Evolutionary conservation across 2,888 invertebrate genomes (phyloP).

Genomic region (Ethmia dodecea): DNA sequence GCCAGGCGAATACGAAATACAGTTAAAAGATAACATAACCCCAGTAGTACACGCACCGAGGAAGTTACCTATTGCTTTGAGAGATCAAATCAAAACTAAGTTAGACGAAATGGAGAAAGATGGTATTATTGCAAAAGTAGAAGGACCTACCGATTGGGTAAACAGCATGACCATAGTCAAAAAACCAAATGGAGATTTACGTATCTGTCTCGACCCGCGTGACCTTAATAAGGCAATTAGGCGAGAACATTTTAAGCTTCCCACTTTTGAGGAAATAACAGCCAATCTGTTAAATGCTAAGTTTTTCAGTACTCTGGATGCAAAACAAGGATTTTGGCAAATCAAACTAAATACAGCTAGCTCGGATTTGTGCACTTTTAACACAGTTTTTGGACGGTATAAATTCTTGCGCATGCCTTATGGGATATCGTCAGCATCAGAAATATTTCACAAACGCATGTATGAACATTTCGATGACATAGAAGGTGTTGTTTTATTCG

Average conservation of each 20-base stretch:
- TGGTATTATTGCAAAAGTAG: slow-evolving; percentile 19
- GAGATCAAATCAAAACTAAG: slow-evolving; percentile 7
- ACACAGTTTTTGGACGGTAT: slow-evolving; percentile 17
- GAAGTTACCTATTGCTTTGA: slow-evolving; percentile 11
- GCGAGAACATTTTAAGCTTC: slow-evolving; percentile 16
- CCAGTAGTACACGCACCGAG: slow-evolving; percentile 10
- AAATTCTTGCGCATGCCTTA: slow-evolving; percentile 21
- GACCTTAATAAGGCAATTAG: slow-evolving; percentile 14
- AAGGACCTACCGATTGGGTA: slow-evolving; percentile 19
- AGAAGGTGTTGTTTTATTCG: slow-evolving; percentile 12
- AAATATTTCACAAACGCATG: slow-evolving; percentile 20
- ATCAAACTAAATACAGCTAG: slow-evolving; percentile 18
- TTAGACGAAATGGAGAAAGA: slow-evolving; percentile 10
- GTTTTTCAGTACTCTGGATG: slow-evolving; percentile 18
- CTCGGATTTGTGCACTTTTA: slow-evolving; percentile 23
- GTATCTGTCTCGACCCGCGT: slow-evolving; percentile 10
- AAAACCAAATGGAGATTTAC: too few species aligned
- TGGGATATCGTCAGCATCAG: slow-evolving; percentile 11
- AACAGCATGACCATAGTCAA: too few species aligned
- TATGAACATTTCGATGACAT: slow-evolving; percentile 4
- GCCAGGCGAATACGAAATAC: slow-evolving; percentile 12
- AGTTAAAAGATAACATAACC: neutral
- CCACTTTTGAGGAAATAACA: slow-evolving; percentile 19
- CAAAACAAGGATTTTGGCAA: slow-evolving; percentile 21
- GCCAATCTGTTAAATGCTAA: slow-evolving; percentile 11